Percentiles rank a stretch among this genome's conserved stretches.
Conservation (phyloP, 2,113 vertebrate species). For the mouse (Mus musculus) region GRCm39 chr12:95961001-95961500, state of each 20-base stretch:
- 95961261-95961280: slow-evolving; percentile 39
- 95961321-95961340: slow-evolving; percentile 48
- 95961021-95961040: background rate
- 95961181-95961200: slow-evolving; percentile 59
- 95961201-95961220: slow-evolving; percentile 72
- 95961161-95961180: slow-evolving; percentile 53
- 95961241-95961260: slow-evolving; percentile 66
- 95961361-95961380: background rate
- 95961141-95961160: slow-evolving; percentile 28
- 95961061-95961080: background rate
- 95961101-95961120: background rate
- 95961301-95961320: slow-evolving; percentile 28
- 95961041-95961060: rapidly evolving
- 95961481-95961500: slow-evolving; percentile 17
- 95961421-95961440: slow-evolving; percentile 6
- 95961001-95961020: slow-evolving; percentile 75
- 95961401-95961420: background rate
- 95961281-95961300: background rate
- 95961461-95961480: background rate
- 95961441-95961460: background rate
- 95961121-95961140: slow-evolving; percentile 37
- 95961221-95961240: slow-evolving; percentile 57
- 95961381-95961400: slow-evolving; percentile 35
- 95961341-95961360: slow-evolving; percentile 60
- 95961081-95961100: background rate